Evolutionary conservation across 2,113 vertebrate genomes (phyloP).

Genomic region (Spilogale gracilis): DNA sequence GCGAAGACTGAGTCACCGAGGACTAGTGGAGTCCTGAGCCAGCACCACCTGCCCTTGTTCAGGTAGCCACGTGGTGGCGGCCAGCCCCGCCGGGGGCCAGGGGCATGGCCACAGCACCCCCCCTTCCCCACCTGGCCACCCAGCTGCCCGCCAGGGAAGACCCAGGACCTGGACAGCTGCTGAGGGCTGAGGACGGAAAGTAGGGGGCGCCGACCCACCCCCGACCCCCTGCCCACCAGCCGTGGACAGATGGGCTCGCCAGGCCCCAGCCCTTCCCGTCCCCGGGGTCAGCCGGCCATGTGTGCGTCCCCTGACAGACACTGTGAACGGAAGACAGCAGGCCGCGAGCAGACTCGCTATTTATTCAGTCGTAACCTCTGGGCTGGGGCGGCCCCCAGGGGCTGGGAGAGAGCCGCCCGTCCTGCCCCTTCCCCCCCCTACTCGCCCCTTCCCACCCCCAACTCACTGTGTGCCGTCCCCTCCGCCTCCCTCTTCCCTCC

Average conservation of each 20-base stretch:
- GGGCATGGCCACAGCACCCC: constrained; percentile 59
- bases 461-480: neutral
- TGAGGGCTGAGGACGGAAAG: constrained; percentile 78
- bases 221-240: constrained; percentile 54
- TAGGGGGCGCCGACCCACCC: constrained; percentile 48
- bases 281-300: constrained; percentile 43
- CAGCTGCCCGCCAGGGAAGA: constrained; percentile 71
- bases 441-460: neutral
- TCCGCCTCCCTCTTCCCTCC: neutral
- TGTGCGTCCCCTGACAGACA: constrained; percentile 71
- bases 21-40: constrained; percentile 94
- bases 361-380: constrained; percentile 79
- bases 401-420: constrained; percentile 56
- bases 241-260: constrained; percentile 58
- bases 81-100: constrained; percentile 59
- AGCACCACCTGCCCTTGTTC: constrained; percentile 96
- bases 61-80: constrained; percentile 90
- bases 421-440: neutral
- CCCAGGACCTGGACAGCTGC: constrained; percentile 70
- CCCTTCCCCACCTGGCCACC: constrained; percentile 66
- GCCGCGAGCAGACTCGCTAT: constrained; percentile 74
- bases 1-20: constrained; percentile 96
- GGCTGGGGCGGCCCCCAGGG: constrained; percentile 61
- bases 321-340: constrained; percentile 82
- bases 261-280: constrained; percentile 40